Evolutionary conservation across 1,140 invertebrate species (phyloP).

Genomic region (Neodiprion fabricii): DNA sequence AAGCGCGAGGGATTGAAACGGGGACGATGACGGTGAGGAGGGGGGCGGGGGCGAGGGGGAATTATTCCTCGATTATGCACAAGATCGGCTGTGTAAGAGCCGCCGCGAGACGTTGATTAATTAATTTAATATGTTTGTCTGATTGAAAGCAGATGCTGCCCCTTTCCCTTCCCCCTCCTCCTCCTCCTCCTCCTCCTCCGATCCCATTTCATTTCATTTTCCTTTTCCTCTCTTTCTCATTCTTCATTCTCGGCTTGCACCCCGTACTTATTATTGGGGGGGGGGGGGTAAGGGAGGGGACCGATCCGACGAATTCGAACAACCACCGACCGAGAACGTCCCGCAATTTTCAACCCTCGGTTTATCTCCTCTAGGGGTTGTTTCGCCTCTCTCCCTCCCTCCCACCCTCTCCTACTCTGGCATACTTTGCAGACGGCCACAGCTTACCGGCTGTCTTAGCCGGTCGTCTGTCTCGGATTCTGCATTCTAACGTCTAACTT

Average conservation of each 20-base stretch:
- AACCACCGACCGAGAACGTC: not conserved
- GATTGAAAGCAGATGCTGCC: not conserved
- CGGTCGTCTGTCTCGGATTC: not conserved
- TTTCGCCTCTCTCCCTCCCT: not conserved
- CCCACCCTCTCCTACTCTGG: not conserved
- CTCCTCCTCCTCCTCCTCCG: not conserved
- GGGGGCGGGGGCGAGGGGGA: not conserved
- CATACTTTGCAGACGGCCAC: not conserved
- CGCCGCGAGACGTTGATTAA: not conserved
- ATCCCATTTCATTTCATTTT: not conserved
- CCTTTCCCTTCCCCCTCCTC: not conserved
- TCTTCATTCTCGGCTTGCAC: not conserved
- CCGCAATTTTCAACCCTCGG: not conserved
- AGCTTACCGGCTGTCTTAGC: not conserved
- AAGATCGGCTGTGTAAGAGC: not conserved
- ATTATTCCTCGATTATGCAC: conserved; percentile 1
- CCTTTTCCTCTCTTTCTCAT: not conserved
- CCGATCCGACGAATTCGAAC: not conserved
- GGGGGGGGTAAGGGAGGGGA: not conserved
- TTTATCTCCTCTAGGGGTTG: too few relatives aligned
- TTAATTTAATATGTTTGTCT: not conserved
- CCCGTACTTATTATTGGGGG: not conserved
- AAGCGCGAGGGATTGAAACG: too few relatives aligned
- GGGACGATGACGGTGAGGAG: too few relatives aligned
- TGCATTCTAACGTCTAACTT: conserved; percentile 7